Conservation (phyloP, 92 coral and sea anemone genomes). For the Umimayanthus kanabou region DNA sequence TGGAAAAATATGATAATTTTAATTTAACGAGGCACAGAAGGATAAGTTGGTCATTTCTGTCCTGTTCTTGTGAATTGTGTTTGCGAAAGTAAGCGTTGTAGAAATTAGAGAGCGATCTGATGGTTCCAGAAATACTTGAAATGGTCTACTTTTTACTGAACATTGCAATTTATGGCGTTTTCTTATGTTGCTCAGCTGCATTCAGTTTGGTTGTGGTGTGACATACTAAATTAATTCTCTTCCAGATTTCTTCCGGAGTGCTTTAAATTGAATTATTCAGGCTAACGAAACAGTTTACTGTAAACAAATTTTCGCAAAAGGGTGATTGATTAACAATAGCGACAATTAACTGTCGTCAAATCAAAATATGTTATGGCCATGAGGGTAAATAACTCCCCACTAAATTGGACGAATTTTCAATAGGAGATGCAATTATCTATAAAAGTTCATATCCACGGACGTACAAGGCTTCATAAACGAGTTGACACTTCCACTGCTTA, state of each 20-base stretch:
- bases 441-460: constrained; percentile 4
- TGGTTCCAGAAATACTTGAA: neutral
- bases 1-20: constrained; percentile 10
- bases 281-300: constrained; percentile 6
- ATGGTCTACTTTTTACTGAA: no score
- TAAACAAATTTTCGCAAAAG: constrained; percentile 26
- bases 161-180: neutral
- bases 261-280: constrained; percentile 21
- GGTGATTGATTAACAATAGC: constrained; percentile 17
- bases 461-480: neutral
- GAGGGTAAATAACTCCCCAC: constrained; percentile 7
- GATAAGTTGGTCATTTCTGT: neutral
- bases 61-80: neutral
- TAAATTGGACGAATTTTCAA: constrained; percentile 25
- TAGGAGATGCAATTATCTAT: constrained; percentile 25
- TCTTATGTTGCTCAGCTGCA: neutral
- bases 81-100: neutral
- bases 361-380: neutral
- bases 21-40: neutral
- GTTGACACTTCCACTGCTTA: neutral
- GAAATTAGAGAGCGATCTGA: neutral
- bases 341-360: constrained; percentile 20
- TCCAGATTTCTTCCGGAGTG: constrained; percentile 8
- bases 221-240: constrained; percentile 8
- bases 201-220: constrained; percentile 20